A percentile compares a stretch with the other conserved stretches of the same genome.
These are phyloP conservation scores for Liasis olivaceus DNA, from an alignment of 2,797 vertebrate genomes.

Conservation along the genomic window DNA sequence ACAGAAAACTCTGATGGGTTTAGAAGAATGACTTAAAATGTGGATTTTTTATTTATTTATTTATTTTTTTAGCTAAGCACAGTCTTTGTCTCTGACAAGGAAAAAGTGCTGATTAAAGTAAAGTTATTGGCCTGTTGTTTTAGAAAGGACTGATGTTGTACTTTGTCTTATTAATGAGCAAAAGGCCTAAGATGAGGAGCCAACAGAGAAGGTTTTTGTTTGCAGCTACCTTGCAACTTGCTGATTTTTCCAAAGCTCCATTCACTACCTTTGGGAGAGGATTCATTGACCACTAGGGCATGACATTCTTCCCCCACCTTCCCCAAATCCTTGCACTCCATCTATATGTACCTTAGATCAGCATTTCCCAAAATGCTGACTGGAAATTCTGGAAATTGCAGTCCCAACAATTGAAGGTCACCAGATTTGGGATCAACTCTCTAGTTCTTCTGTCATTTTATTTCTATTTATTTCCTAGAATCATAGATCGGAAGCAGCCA, in stretches of 20 bases:
- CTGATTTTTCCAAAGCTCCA: too few relatives aligned
- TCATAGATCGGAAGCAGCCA: too few relatives aligned
- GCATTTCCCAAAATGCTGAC: too few relatives aligned
- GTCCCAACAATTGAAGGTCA: too few relatives aligned
- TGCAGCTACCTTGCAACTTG: conserved; percentile 38
- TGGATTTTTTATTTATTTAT: not conserved
- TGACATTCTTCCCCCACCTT: not conserved
- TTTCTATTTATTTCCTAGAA: too few relatives aligned
- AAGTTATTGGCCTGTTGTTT: conserved; percentile 45
- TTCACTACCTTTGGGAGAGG: too few relatives aligned
- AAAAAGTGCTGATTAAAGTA: conserved; percentile 50
- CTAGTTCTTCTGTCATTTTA: too few relatives aligned
- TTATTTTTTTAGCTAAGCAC: conserved; percentile 40
- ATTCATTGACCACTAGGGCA: not conserved
- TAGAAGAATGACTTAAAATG: conserved; percentile 44
- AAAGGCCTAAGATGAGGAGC: conserved; percentile 45
- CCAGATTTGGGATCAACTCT: too few relatives aligned
- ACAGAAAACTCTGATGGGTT: conserved; percentile 25
- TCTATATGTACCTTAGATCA: too few relatives aligned
- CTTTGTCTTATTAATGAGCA: conserved; percentile 60
- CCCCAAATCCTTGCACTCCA: conserved; percentile 7
- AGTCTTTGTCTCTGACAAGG: conserved; percentile 12
- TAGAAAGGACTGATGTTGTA: conserved; percentile 50
- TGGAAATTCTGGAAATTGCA: too few relatives aligned
- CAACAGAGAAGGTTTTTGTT: conserved; percentile 49